Base-by-base conservation (phyloP, 2,888 invertebrate species). In the Strigamia crassipes region DNA sequence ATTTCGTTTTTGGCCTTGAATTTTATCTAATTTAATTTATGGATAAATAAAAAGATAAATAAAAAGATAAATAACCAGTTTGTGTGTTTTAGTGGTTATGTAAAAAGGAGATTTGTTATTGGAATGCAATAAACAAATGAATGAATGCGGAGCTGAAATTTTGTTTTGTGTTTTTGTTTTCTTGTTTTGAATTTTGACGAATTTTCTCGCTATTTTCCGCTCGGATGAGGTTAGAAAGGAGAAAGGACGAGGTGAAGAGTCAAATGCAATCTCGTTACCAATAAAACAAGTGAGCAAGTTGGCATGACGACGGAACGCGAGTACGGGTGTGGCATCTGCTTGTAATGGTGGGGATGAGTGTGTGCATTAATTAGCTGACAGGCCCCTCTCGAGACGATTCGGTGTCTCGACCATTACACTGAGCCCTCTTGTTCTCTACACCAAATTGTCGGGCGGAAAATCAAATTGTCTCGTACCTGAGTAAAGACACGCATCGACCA, bases 341-440 rank as follows among this genome's bases (percentile, higher is more conserved):
- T 73, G 73, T 73, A 73, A 73, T 73, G 73, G 73, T 38, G 73
- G 73, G 73, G 31, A 31, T 73, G 73, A 31, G 73, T 73, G 73
- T 73, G 73, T 73, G 73, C 73, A 73, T 73, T 73, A 73, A 73
- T 73, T 73, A 73, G 73, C 73, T 73, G 73, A 73, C 73, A 73
- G 73, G 73, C 31, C 73, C 73, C 73, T 73, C 73, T 73, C 73
- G 73, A 73, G 73, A 73, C 73, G 73, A 73, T 56, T 56, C 56
- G 56, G 56, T 56, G 56, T 73, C 73, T 73, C 73, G 73, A 73
- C 73, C 73, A 73, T 73, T 73, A 73, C 73, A 73, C 73, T 31
- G 27, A 73, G 31, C 73, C 73, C 73, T 56, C 73, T 73, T 73
- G 73, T 73, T 73, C 73, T 73, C 73, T 23, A 56, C 56, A 56